Conservation (phyloP, 2,888 invertebrate species). For the Agrochola macilenta region DNA sequence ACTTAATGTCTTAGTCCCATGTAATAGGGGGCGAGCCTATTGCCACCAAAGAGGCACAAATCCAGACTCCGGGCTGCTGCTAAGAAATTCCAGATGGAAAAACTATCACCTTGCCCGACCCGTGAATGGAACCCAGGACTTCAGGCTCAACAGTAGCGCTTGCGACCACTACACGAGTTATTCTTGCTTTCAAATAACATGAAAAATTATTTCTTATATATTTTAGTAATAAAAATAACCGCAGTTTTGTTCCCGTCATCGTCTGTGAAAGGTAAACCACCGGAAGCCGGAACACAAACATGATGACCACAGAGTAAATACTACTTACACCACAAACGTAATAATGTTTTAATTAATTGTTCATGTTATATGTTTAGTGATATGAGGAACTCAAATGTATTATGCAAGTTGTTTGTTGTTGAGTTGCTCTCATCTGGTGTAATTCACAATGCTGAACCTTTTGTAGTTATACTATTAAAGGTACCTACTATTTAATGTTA, state of each 20-base stretch:
- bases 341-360: slow-evolving; percentile 38
- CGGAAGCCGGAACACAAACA: slow-evolving; percentile 45
- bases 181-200: neutral
- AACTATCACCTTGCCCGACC: neutral
- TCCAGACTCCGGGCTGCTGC: too few relatives aligned
- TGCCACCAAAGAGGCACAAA: too few relatives aligned
- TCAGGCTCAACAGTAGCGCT: neutral
- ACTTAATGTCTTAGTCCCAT: too few relatives aligned
- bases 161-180: too few relatives aligned
- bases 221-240: neutral
- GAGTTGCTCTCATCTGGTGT: neutral
- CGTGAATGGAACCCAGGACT: neutral
- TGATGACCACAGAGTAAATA: slow-evolving; percentile 42
- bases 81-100: neutral
- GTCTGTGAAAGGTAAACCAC: slow-evolving; percentile 29
- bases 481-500: neutral
- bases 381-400: slow-evolving; percentile 9
- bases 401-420: neutral
- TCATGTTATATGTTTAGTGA: slow-evolving; percentile 15
- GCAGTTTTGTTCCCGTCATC: neutral
- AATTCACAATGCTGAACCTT: neutral
- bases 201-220: neutral
- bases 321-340: slow-evolving; percentile 33
- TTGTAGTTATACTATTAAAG: too few relatives aligned
- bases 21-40: too few relatives aligned